A percentile compares a stretch with the other conserved stretches of the same genome.
Conservation (phyloP, 2,888 invertebrate genomes). For the Lamproptera curius region DNA sequence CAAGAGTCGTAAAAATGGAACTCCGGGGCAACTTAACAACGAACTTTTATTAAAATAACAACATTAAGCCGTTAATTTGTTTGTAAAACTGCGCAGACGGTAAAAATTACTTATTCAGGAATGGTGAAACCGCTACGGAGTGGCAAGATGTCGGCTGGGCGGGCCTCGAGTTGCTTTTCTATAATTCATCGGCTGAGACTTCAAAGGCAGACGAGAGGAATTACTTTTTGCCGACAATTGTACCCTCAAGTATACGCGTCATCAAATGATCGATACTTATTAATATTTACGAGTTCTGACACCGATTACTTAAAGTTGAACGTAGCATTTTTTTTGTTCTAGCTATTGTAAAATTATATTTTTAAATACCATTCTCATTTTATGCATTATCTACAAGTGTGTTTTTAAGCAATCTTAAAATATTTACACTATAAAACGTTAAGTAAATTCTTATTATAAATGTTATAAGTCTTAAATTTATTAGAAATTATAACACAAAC, state of each 20-base stretch:
- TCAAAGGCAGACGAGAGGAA: conserved; percentile 15
- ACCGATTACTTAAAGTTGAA: no score
- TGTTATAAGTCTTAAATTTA: no score
- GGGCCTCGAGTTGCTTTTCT: conserved; percentile 56
- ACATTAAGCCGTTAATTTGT: conserved; percentile 75
- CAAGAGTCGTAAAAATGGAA: conserved; percentile 65
- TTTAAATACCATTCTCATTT: no score
- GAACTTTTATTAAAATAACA: conserved; percentile 76
- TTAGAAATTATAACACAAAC: no score
- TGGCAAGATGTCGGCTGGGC: conserved; percentile 48
- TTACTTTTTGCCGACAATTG: conserved; percentile 12
- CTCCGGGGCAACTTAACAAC: conserved; percentile 55
- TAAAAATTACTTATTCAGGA: conserved; percentile 73
- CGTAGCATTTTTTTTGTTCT: no score
- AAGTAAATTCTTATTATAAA: no score
- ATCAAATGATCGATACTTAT: neutral
- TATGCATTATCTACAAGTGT: no score
- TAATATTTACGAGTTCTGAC: neutral
- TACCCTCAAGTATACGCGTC: conserved; percentile 8
- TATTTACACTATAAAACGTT: no score
- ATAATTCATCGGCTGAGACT: conserved; percentile 53
- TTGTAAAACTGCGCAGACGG: conserved; percentile 74
- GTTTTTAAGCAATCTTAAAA: no score
- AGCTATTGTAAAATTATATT: no score
- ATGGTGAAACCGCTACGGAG: conserved; percentile 56